A percentile compares a stretch with the other conserved stretches of the same genome.
Evolutionary conservation across 2,888 invertebrate species (phyloP).

Genomic region (Mongoloraphidia duomilia): DNA sequence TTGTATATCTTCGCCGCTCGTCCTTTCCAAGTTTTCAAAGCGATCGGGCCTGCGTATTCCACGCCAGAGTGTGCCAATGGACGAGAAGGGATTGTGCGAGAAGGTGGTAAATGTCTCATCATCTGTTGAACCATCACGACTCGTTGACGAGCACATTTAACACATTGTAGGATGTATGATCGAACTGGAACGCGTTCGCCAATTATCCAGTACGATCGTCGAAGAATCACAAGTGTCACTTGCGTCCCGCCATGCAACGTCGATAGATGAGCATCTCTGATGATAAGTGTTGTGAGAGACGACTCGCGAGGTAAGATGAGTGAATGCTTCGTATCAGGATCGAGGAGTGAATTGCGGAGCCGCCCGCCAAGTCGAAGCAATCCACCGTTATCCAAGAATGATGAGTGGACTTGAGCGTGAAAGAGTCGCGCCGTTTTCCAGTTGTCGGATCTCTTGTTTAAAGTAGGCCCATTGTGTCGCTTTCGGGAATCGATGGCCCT

Average conservation of each 20-base stretch:
- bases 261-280: conserved; percentile 8
- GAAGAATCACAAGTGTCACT: conserved; percentile 4
- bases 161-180: conserved; percentile 7
- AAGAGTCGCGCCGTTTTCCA: not conserved
- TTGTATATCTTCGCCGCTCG: conserved; percentile 4
- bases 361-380: conserved; percentile 11
- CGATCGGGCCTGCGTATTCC: conserved; percentile 13
- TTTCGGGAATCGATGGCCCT: not conserved
- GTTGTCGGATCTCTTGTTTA: not conserved
- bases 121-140: conserved; percentile 10
- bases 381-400: conserved; percentile 10
- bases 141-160: conserved; percentile 5
- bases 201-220: conserved; percentile 12
- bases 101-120: conserved; percentile 18
- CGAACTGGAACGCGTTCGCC: conserved; percentile 8
- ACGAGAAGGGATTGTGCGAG: conserved; percentile 10
- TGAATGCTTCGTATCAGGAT: conserved; percentile 6
- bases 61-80: conserved; percentile 12
- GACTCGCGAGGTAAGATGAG: conserved; percentile 9
- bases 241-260: conserved; percentile 14
- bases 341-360: conserved; percentile 5
- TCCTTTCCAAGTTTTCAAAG: not conserved
- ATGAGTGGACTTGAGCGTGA: conserved; percentile 4
- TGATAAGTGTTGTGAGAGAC: conserved; percentile 5
- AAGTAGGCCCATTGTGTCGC: conserved; percentile 6